These are phyloP conservation scores for Rutilus rutilus DNA, from an alignment of 2,113 vertebrate genomes.

Conservation along the genomic window DNA sequence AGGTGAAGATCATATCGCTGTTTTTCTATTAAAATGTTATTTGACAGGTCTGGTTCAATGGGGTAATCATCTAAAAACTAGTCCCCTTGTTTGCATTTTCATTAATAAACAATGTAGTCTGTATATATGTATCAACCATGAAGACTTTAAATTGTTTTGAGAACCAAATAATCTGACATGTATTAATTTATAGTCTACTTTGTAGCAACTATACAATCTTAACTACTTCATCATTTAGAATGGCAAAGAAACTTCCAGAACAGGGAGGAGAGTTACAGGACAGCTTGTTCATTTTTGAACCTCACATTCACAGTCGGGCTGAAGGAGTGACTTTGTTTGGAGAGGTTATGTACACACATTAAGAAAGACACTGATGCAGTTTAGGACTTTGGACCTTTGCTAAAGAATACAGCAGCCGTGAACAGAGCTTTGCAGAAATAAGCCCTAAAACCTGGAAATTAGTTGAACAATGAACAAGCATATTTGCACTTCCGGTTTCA, in stretches of 20 bases:
- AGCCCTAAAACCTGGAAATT: neutral
- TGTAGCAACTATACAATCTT: neutral
- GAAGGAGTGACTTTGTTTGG: conserved; percentile 11
- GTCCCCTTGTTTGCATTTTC: neutral
- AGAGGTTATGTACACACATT: conserved; percentile 5
- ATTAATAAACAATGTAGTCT: neutral
- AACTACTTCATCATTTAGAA: neutral
- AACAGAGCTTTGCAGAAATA: neutral
- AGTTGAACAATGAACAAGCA: neutral
- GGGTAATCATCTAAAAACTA: neutral
- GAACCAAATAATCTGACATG: neutral
- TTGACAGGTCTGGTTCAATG: neutral
- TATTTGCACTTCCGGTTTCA: neutral
- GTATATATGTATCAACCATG: neutral
- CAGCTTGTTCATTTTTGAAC: neutral
- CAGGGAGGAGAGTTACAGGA: neutral
- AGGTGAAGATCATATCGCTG: neutral
- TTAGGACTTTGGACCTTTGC: neutral
- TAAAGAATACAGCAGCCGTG: neutral
- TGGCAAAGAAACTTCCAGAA: neutral
- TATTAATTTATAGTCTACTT: neutral
- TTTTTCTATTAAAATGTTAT: neutral
- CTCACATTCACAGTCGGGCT: neutral
- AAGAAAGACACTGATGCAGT: neutral
- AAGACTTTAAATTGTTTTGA: neutral